A percentile compares a stretch with the other conserved stretches of the same genome.
Conservation (phyloP, 2,113 vertebrate genomes). For the Xiphorhynchus elegans region DNA sequence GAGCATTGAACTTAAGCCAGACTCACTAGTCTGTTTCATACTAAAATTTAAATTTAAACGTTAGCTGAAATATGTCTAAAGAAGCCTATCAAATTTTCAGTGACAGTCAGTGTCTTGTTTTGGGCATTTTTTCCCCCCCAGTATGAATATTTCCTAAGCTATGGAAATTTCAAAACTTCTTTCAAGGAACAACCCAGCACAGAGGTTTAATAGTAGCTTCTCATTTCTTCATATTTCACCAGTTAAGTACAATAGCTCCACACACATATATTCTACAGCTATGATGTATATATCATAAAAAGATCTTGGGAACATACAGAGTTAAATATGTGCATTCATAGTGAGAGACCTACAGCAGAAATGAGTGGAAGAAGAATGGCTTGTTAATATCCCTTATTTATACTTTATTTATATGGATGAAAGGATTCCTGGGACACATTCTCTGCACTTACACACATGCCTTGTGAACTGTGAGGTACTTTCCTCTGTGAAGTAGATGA, state of each 20-base stretch:
- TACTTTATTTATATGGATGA: neutral
- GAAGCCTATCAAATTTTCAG: neutral
- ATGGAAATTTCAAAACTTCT: neutral
- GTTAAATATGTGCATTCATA: neutral
- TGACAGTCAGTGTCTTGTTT: neutral
- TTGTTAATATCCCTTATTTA: neutral
- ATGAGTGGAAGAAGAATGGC: neutral
- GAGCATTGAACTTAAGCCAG: neutral
- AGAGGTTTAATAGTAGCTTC: neutral
- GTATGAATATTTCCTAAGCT: neutral
- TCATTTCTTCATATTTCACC: neutral
- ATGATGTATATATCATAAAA: neutral
- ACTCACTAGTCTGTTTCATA: neutral
- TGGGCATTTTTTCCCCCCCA: accelerated
- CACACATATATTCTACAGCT: neutral
- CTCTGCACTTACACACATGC: neutral
- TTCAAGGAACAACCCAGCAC: neutral
- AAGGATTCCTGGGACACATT: neutral
- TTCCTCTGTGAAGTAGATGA: neutral
- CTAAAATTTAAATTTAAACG: neutral
- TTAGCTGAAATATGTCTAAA: neutral
- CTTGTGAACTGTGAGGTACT: neutral
- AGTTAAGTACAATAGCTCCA: neutral
- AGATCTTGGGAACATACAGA: neutral
- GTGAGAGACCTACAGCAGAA: neutral